Conservation (phyloP, 2,113 vertebrate genomes). For the Hystrix brachyura region DNA sequence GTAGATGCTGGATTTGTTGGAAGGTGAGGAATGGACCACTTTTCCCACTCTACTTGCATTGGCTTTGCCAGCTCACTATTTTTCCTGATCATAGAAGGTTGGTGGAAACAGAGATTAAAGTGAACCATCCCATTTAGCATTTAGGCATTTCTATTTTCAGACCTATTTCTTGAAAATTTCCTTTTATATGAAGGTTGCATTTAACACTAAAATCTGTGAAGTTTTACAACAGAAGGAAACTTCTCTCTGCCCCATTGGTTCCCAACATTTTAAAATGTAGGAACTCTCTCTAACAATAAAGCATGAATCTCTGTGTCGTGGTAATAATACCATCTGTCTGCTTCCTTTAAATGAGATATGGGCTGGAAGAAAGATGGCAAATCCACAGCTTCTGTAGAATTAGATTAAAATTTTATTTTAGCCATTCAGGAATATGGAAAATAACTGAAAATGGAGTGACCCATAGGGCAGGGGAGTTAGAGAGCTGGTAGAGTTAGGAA, state of each 20-base stretch:
- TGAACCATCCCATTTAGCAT: neutral
- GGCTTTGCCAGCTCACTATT: neutral
- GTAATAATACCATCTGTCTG: neutral
- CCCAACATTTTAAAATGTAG: constrained; percentile 26
- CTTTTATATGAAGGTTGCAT: neutral
- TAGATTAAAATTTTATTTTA: constrained; percentile 22
- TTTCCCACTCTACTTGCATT: neutral
- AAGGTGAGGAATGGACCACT: neutral
- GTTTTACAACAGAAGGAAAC: neutral
- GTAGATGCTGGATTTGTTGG: neutral
- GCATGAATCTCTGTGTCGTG: neutral
- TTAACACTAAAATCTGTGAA: neutral
- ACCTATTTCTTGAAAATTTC: neutral
- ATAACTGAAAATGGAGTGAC: neutral
- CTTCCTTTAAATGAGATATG: neutral
- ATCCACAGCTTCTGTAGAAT: neutral
- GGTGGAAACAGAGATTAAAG: neutral
- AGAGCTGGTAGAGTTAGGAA: neutral
- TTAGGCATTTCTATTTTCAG: neutral
- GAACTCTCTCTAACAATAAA: neutral
- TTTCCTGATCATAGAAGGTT: neutral
- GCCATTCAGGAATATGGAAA: neutral
- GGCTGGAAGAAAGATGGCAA: neutral
- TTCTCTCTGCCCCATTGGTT: neutral
- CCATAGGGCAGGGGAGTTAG: neutral